Conservation (phyloP, 2,888 invertebrate species). For the Mythimna impura region DNA sequence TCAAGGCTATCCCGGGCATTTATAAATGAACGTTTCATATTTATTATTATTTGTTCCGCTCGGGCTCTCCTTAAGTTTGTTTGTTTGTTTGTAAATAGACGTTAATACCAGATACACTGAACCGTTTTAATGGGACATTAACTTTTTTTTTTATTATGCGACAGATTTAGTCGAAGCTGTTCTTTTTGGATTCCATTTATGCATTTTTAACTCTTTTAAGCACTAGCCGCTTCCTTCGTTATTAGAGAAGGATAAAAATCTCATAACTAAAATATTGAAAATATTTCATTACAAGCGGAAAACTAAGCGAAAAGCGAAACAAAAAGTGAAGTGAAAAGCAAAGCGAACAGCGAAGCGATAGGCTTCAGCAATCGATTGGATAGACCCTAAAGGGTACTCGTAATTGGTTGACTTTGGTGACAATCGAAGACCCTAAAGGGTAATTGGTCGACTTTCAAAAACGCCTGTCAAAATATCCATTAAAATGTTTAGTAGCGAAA, state of each 20-base stretch:
- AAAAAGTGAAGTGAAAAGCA: too few relatives aligned
- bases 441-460: too few relatives aligned
- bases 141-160: slow-evolving; percentile 22
- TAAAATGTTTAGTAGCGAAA: too few relatives aligned
- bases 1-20: slow-evolving; percentile 28
- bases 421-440: too few relatives aligned
- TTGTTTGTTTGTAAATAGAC: slow-evolving; percentile 53
- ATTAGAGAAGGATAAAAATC: background rate
- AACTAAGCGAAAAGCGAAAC: too few relatives aligned
- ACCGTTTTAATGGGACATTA: slow-evolving; percentile 35
- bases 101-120: slow-evolving; percentile 36
- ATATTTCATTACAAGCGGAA: too few relatives aligned
- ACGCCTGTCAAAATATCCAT: too few relatives aligned
- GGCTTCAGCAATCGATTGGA: too few relatives aligned
- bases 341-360: too few relatives aligned
- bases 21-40: slow-evolving; percentile 46
- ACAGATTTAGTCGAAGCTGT: slow-evolving; percentile 7
- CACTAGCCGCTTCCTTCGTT: background rate
- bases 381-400: too few relatives aligned
- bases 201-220: background rate
- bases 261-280: background rate
- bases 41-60: slow-evolving; percentile 50
- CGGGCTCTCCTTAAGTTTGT: slow-evolving; percentile 44
- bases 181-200: background rate
- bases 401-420: too few relatives aligned